Conservation (phyloP, 2,888 invertebrate genomes). For the Stenotaenia linearis region DNA sequence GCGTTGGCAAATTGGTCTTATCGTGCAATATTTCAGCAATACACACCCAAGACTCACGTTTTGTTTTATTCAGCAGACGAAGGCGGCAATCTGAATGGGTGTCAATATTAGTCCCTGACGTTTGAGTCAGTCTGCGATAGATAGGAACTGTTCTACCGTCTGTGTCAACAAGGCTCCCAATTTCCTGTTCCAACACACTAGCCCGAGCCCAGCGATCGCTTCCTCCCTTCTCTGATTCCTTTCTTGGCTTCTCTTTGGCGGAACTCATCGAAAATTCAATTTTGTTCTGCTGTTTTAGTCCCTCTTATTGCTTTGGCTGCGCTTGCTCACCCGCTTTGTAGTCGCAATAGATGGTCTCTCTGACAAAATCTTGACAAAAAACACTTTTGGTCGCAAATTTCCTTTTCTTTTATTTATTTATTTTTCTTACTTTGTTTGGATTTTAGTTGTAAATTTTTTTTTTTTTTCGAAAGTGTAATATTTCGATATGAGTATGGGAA, state of each 20-base stretch:
- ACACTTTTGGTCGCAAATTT: too few species aligned
- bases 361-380: neutral
- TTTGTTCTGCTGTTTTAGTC: constrained; percentile 28
- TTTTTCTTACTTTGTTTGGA: too few species aligned
- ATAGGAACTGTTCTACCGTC: constrained; percentile 13
- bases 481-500: neutral
- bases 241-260: constrained; percentile 14
- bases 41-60: neutral
- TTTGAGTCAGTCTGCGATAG: neutral
- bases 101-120: constrained; percentile 5
- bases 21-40: neutral
- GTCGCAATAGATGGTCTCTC: neutral
- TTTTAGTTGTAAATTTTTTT: too few species aligned
- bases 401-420: too few species aligned
- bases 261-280: constrained; percentile 30
- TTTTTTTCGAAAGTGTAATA: neutral
- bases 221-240: constrained; percentile 13
- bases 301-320: neutral
- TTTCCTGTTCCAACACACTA: constrained; percentile 31
- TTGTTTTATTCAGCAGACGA: neutral
- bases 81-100: neutral
- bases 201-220: neutral
- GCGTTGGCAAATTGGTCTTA: neutral
- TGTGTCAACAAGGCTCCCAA: constrained; percentile 31
- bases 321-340: neutral